Evolutionary conservation across 92 coral and sea anemone genomes (phyloP).

Genomic region (Palythoa grandis): DNA sequence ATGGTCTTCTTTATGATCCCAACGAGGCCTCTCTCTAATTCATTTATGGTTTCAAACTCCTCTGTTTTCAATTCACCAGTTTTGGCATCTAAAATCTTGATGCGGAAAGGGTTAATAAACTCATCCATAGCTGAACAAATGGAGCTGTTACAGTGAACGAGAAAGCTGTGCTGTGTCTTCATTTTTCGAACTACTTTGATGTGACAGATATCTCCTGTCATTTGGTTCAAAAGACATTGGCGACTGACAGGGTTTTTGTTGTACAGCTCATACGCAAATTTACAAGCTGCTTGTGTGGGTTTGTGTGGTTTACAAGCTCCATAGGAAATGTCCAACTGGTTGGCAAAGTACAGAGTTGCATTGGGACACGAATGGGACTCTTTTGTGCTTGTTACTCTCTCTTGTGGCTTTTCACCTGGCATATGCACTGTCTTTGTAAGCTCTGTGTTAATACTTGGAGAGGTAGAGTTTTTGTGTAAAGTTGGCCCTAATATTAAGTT

Average conservation of each 20-base stretch:
- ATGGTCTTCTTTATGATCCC: conserved; percentile 40
- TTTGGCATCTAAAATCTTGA: not conserved
- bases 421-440: too few species aligned
- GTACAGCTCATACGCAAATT: conserved; percentile 25
- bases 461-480: not conserved
- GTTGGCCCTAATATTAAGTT: not conserved
- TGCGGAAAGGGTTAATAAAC: not conserved
- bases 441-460: not conserved
- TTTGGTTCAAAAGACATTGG: not conserved
- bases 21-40: conserved; percentile 59
- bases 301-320: conserved; percentile 22
- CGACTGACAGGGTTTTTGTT: not conserved
- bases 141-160: conserved; percentile 1
- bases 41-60: conserved; percentile 10
- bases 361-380: not conserved
- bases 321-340: not conserved
- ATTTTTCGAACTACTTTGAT: not conserved
- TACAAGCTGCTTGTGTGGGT: conserved; percentile 22
- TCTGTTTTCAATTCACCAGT: conserved; percentile 1
- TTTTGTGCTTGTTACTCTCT: not conserved
- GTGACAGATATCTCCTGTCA: conserved; percentile 15
- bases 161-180: not conserved
- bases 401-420: not conserved
- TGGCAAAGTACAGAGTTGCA: not conserved
- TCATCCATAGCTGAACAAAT: not conserved